Evolutionary conservation across 2,888 invertebrate genomes (phyloP).

Genomic region (Dastarcus helophoroides): DNA sequence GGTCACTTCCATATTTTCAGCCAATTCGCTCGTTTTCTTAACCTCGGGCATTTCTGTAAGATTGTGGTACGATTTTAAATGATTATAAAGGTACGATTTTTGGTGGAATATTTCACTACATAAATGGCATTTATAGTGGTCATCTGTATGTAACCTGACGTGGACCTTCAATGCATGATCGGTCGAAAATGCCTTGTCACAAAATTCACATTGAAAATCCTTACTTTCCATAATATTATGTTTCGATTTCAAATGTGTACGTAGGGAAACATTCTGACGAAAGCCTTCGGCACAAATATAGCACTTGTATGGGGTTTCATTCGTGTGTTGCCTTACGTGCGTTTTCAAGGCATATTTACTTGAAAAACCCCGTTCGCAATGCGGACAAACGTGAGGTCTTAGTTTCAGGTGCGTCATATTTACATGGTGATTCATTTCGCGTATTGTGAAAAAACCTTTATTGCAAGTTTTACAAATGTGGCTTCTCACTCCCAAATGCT

Average conservation of each 20-base stretch:
- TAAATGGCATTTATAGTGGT: slow-evolving; percentile 8
- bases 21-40: no score
- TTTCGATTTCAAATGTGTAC: slow-evolving; percentile 25
- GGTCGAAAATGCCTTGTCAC: slow-evolving; percentile 7
- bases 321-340: slow-evolving; percentile 26
- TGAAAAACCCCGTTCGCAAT: slow-evolving; percentile 24
- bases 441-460: slow-evolving; percentile 15
- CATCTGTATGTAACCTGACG: slow-evolving; percentile 8
- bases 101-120: slow-evolving; percentile 9
- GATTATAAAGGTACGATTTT: slow-evolving; percentile 7
- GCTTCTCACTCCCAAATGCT: slow-evolving; percentile 18
- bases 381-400: slow-evolving; percentile 22
- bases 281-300: slow-evolving; percentile 24
- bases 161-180: slow-evolving; percentile 9
- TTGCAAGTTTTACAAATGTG: slow-evolving; percentile 3
- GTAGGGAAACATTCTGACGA: slow-evolving; percentile 24
- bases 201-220: slow-evolving; percentile 10
- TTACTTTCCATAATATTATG: slow-evolving; percentile 16
- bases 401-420: slow-evolving; percentile 25
- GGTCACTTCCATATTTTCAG: neutral
- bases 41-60: neutral
- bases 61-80: slow-evolving; percentile 4
- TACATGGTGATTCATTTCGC: slow-evolving; percentile 23
- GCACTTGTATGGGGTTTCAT: slow-evolving; percentile 25
- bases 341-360: slow-evolving; percentile 23